phyloP scores from a whole-genome alignment of 2,113 vertebrate genomes.

The Dasyprocta punctata region DNA sequence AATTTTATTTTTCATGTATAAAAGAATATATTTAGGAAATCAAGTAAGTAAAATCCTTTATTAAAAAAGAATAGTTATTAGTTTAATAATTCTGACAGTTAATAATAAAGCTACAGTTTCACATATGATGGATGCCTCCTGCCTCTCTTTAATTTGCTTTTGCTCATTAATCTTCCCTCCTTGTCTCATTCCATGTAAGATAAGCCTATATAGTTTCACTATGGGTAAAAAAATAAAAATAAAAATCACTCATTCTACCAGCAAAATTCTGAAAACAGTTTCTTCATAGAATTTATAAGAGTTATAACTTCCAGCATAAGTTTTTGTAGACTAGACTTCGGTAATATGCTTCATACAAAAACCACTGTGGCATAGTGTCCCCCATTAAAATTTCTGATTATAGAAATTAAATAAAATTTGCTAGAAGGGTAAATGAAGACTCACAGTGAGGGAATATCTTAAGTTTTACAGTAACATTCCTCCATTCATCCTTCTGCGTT shows the following conservation, averaged over 20 bases:
- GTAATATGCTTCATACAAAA: slow-evolving; percentile 25
- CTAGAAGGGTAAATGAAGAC: not conserved
- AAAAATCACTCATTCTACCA: slow-evolving; percentile 26
- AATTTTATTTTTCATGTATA: slow-evolving; percentile 51
- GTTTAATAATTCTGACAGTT: slow-evolving; percentile 30
- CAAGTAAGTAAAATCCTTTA: slow-evolving; percentile 40
- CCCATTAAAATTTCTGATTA: slow-evolving; percentile 37
- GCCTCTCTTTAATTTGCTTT: slow-evolving; percentile 60
- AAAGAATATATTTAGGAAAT: slow-evolving; percentile 33
- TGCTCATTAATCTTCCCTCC: slow-evolving; percentile 73
- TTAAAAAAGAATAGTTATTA: slow-evolving; percentile 22
- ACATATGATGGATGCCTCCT: slow-evolving; percentile 56
- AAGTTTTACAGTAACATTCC: slow-evolving; percentile 30
- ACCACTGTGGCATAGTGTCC: not conserved
- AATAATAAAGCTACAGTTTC: slow-evolving; percentile 60
- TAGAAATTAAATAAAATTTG: slow-evolving; percentile 17
- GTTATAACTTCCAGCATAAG: slow-evolving; percentile 17
- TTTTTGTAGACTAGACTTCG: slow-evolving; percentile 57
- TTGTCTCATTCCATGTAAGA: slow-evolving; percentile 56
- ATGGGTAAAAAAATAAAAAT: not conserved
- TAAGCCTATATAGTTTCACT: slow-evolving; percentile 63
- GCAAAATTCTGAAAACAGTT: slow-evolving; percentile 58
- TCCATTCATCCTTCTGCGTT: not conserved
- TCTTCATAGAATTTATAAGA: slow-evolving; percentile 29
- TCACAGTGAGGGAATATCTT: not conserved